phyloP scores from a whole-genome alignment of 2,888 invertebrate species.

The Reticulitermes lucifugus region DNA sequence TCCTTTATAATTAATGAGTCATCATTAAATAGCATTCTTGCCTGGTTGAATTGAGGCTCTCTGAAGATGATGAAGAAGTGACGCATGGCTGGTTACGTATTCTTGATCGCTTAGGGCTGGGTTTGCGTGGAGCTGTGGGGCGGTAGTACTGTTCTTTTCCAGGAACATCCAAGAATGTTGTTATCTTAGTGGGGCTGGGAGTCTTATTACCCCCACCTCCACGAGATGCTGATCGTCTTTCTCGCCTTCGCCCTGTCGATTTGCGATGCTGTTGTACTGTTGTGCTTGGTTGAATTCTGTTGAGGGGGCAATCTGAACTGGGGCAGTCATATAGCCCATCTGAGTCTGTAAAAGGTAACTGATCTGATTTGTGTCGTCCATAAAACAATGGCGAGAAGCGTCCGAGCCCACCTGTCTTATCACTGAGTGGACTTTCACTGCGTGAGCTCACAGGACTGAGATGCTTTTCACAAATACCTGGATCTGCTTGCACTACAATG shows the following conservation, averaged over 20 bases:
- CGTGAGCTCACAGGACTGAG: constrained; percentile 80
- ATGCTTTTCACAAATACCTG: constrained; percentile 55
- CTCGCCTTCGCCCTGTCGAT: constrained; percentile 72
- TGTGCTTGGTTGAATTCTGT: constrained; percentile 15
- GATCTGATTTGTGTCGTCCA: constrained; percentile 70
- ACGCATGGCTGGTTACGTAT: constrained; percentile 67
- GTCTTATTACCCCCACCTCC: constrained; percentile 32
- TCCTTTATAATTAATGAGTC: too few relatives aligned
- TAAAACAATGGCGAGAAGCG: constrained; percentile 80
- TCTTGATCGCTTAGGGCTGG: constrained; percentile 70
- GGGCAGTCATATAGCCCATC: constrained; percentile 85
- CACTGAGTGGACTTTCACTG: constrained; percentile 83
- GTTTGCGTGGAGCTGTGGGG: constrained; percentile 62
- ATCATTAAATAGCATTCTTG: constrained; percentile 56
- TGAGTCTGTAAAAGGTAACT: constrained; percentile 80
- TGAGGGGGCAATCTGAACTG: constrained; percentile 74
- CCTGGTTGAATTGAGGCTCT: constrained; percentile 68
- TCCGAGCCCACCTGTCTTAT: constrained; percentile 70
- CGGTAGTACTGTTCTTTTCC: constrained; percentile 60
- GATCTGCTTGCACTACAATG: constrained; percentile 69
- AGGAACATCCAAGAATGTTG: constrained; percentile 71
- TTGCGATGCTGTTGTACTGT: constrained; percentile 69
- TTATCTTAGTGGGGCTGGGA: constrained; percentile 35
- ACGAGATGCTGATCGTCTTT: constrained; percentile 65
- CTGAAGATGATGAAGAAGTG: constrained; percentile 72